These are phyloP conservation scores for Silurus glanis DNA, from an alignment of 2,113 vertebrate species.

Conservation along the genomic window DNA sequence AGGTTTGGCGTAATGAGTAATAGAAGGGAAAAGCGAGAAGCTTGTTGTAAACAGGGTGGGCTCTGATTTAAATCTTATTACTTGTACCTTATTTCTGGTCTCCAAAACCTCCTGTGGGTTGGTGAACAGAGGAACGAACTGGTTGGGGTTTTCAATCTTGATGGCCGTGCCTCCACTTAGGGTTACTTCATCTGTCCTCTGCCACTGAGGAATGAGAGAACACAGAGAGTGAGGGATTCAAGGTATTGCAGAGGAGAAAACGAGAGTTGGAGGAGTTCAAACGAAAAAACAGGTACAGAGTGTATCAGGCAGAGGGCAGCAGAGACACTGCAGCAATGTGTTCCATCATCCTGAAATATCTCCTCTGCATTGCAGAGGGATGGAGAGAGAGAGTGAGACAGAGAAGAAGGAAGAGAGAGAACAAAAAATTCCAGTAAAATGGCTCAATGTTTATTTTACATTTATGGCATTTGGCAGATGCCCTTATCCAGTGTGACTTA, in stretches of 20 bases:
- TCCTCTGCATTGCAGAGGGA: conserved; percentile 76
- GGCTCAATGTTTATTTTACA: not conserved
- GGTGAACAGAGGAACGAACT: conserved; percentile 96
- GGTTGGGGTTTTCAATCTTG: conserved; percentile 94
- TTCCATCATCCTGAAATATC: conserved; percentile 44
- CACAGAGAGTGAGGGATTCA: not conserved
- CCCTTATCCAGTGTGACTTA: too few relatives aligned
- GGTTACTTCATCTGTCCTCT: conserved; percentile 86
- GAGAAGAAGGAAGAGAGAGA: conserved; percentile 23
- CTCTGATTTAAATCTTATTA: not conserved
- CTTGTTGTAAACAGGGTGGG: not conserved
- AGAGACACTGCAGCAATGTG: conserved; percentile 46
- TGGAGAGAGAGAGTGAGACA: conserved; percentile 10
- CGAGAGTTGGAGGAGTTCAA: not conserved
- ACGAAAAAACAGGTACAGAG: not conserved
- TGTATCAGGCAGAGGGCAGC: conserved; percentile 68
- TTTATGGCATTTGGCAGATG: too few relatives aligned
- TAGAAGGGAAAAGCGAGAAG: not conserved
- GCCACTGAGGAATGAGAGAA: conserved; percentile 78
- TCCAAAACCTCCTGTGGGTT: conserved; percentile 96
- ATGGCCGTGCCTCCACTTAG: conserved; percentile 86
- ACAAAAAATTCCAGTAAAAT: not conserved
- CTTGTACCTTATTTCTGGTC: conserved; percentile 90
- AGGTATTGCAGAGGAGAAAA: not conserved
- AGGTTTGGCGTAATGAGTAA: not conserved